Evolutionary conservation across 2,113 vertebrate species (phyloP).

Genomic region (Leptobrachium ailaonicum): DNA sequence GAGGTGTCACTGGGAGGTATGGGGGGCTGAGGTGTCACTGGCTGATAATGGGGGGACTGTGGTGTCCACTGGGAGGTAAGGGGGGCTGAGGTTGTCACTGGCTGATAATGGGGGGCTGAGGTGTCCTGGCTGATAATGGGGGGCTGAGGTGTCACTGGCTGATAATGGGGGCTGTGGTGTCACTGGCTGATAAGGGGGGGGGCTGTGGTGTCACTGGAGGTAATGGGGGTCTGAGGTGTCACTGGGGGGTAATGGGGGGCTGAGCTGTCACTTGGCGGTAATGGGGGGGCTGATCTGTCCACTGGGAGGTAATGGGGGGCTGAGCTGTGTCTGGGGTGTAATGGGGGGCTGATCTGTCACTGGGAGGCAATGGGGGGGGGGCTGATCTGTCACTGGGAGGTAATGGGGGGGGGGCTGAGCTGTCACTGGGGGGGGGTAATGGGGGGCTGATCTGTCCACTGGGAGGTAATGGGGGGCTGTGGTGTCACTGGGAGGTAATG

Average conservation of each 20-base stretch:
- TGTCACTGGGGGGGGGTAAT: not conserved
- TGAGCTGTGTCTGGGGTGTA: not conserved
- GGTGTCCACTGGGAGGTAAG: no score
- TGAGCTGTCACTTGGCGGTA: slow-evolving; percentile 16
- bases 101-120: not conserved
- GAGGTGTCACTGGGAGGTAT: slow-evolving; percentile 15
- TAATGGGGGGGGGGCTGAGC: not conserved
- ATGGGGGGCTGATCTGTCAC: not conserved
- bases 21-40: not conserved
- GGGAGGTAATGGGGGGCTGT: not conserved
- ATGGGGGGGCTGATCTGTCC: not conserved
- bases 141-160: no score
- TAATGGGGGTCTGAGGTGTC: no score
- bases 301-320: not conserved
- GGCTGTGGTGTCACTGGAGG: not conserved
- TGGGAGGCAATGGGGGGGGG: slow-evolving; percentile 10
- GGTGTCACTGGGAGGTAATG: no score
- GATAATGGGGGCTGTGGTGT: not conserved
- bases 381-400: slow-evolving; percentile 24
- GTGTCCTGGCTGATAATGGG: not conserved
- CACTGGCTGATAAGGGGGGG: not conserved
- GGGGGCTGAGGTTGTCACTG: no score
- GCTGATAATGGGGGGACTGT: not conserved
- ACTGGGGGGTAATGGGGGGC: not conserved
- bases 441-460: no score